Conservation (phyloP, 2,113 vertebrate genomes). For the Elanus axillaris region DNA sequence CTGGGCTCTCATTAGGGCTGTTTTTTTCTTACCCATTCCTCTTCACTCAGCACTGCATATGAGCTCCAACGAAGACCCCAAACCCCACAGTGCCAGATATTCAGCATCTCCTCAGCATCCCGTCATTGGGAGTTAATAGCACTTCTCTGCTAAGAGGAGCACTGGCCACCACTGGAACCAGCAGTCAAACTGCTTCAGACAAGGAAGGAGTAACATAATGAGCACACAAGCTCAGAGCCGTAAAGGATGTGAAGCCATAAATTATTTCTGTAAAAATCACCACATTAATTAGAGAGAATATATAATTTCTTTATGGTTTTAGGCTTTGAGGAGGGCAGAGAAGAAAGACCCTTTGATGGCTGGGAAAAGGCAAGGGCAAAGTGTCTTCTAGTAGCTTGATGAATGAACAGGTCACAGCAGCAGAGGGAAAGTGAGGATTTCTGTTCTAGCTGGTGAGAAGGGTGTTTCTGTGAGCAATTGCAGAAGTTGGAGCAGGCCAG, state of each 20-base stretch:
- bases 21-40: not conserved
- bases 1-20: not conserved
- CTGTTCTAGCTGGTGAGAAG: not conserved
- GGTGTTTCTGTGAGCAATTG: not conserved
- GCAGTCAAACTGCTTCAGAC: not conserved
- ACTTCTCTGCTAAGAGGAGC: not conserved
- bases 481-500: not conserved
- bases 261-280: constrained; percentile 8
- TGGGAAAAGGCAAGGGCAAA: not conserved
- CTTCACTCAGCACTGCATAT: not conserved
- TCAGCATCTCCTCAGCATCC: not conserved
- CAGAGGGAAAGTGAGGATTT: not conserved
- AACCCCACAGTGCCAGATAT: no score
- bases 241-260: not conserved
- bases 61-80: not conserved
- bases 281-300: constrained; percentile 29
- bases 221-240: not conserved
- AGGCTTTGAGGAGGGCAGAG: not conserved
- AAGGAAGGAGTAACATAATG: not conserved
- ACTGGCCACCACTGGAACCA: not conserved
- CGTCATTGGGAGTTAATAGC: rapidly evolving
- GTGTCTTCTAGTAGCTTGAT: not conserved
- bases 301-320: not conserved
- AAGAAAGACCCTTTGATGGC: constrained; percentile 24
- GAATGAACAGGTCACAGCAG: not conserved